Base-by-base conservation (phyloP, 1,140 invertebrate species). In the Chlorops oryzae region DNA sequence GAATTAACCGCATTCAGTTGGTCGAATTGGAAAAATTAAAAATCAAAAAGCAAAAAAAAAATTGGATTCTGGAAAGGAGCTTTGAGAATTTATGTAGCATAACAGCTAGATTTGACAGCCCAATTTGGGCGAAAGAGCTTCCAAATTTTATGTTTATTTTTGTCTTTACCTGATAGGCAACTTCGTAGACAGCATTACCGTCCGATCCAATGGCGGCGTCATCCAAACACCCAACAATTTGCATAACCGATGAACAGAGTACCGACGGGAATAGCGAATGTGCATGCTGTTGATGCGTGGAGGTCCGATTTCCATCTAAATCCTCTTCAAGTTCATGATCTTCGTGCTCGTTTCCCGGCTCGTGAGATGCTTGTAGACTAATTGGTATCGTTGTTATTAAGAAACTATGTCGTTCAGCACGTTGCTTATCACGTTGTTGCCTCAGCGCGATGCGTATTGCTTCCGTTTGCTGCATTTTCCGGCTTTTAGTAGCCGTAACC, bases 391-490 rank as follows among this genome's bases (percentile, higher is more conserved):
- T 92, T 3, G 94, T 96, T 51, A 99, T 90, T 20, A 94, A 81
- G 75, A 96, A 99, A 57, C 92, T 94, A 74, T 98, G 94, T 32
- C 97, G 74, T 64, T 97, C 93, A 27, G 88, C 85, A 20, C 92
- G 78, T 66, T 95, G 92, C 61, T 96, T 92, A 66, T 98, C 93
- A 66, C 98, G 92, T 64, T 97, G 90, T 23, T 92, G 91, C 70
- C 96, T 86, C 13, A 99, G 75, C 12, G 95, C 96, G 72, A 86
- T 84, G 64, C 95, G 89, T 27, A 99, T 94, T 46, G 97, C 82
- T 75, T 99, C 97, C 28, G 96, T 96, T 74, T 99, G 95, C 70
- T 99, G 94, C 69, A 99, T 99, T 61, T 98, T 93, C 18, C 96
- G 80, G 0, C 96, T 99, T 72, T 98, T 97, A 1, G 95, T 99